Percentiles rank a stretch among this genome's conserved stretches.
These are phyloP conservation scores for Muscidifurax raptorellus DNA, from an alignment of 1,140 invertebrate species.

Conservation along the genomic window DNA sequence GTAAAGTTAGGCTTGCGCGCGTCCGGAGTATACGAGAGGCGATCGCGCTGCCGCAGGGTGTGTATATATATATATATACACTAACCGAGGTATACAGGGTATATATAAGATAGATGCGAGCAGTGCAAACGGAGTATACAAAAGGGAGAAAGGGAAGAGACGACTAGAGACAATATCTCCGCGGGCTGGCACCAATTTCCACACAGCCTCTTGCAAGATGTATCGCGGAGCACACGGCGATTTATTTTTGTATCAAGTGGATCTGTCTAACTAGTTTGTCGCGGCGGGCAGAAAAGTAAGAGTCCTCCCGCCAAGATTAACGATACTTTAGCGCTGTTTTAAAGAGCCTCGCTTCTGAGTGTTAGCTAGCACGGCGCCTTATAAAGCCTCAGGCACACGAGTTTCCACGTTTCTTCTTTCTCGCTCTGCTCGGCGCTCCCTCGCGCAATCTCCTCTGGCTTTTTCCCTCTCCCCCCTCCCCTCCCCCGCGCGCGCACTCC, in stretches of 20 bases:
- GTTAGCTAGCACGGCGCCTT: too few species aligned
- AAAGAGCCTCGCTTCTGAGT: constrained; percentile 63
- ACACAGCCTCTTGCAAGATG: constrained; percentile 61
- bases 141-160: neutral
- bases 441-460: too few species aligned
- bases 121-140: neutral
- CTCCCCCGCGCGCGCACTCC: too few species aligned
- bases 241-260: constrained; percentile 75
- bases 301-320: constrained; percentile 72
- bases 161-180: constrained; percentile 21
- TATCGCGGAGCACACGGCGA: constrained; percentile 68
- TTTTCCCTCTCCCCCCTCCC: constrained; percentile 32
- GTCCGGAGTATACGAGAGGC: neutral
- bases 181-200: constrained; percentile 64
- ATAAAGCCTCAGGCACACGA: constrained; percentile 21
- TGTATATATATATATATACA: neutral
- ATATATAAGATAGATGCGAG: too few species aligned
- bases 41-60: neutral
- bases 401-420: constrained; percentile 16
- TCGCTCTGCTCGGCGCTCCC: constrained; percentile 45
- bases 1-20: constrained; percentile 55
- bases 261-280: constrained; percentile 74
- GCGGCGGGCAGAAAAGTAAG: constrained; percentile 66
- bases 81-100: too few species aligned
- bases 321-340: constrained; percentile 74